Evolutionary conservation across 2,113 vertebrate genomes (phyloP).

Genomic region (Carettochelys insculpta): DNA sequence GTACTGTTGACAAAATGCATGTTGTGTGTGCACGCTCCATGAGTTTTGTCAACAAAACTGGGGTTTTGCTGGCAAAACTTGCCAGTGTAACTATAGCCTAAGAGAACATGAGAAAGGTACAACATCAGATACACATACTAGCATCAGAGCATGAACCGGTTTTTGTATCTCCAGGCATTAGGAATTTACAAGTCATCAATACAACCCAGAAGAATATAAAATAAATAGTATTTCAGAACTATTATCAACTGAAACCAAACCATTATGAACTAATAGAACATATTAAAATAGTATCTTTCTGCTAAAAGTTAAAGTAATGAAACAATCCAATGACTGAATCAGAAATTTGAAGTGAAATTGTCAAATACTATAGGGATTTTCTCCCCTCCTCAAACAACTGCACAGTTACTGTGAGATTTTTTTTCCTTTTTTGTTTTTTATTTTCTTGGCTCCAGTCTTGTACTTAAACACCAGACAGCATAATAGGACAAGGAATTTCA

Average conservation of each 20-base stretch:
- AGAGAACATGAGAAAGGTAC: background rate
- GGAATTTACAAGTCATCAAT: background rate
- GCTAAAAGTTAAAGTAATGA: background rate
- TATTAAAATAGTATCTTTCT: background rate
- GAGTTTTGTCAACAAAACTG: too few relatives aligned
- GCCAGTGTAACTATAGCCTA: too few relatives aligned
- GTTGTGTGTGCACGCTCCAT: too few relatives aligned
- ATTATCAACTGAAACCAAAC: too few relatives aligned
- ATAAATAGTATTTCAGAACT: background rate
- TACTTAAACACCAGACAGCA: background rate
- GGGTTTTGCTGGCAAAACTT: too few relatives aligned
- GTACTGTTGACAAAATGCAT: too few relatives aligned
- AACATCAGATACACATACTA: background rate
- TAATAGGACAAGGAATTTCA: background rate
- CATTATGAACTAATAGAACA: background rate
- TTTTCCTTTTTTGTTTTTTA: background rate
- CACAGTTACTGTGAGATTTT: background rate
- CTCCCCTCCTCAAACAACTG: background rate
- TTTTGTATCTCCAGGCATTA: background rate
- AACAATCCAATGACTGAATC: slow-evolving; percentile 1
- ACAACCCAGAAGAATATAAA: background rate
- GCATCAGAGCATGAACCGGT: background rate
- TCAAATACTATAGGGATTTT: slow-evolving; percentile 6
- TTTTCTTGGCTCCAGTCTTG: background rate
- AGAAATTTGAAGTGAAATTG: background rate